phyloP scores from a whole-genome alignment of 2,113 vertebrate genomes.

The Microtus montanus region DNA sequence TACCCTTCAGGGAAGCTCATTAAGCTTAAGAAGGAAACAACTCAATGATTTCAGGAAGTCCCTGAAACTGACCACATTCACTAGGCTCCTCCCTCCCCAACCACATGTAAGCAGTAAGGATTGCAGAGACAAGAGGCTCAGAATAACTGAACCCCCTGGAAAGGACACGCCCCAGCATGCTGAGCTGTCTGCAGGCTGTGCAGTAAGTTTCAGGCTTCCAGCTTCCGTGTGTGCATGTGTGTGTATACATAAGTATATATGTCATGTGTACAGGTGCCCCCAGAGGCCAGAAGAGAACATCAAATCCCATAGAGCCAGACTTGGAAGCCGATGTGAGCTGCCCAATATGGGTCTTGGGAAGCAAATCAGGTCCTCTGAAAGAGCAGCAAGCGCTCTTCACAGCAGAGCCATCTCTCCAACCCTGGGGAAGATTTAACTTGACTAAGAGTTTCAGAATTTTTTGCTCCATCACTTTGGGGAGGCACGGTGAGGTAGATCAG shows the following conservation, averaged over 20 bases:
- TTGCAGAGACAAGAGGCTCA: not conserved
- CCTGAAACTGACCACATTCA: not conserved
- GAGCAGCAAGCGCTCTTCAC: not conserved
- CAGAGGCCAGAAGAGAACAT: not conserved
- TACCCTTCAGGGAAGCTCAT: not conserved
- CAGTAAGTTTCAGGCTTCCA: not conserved
- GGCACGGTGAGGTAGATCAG: not conserved
- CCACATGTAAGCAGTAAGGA: not conserved
- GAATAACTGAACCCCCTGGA: no score
- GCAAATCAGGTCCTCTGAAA: not conserved
- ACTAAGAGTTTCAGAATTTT: not conserved
- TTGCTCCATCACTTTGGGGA: not conserved
- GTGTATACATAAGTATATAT: not conserved
- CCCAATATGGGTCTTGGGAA: not conserved
- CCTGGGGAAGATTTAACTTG: not conserved
- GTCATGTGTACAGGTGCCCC: not conserved
- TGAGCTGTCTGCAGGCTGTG: not conserved
- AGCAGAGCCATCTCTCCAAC: not conserved
- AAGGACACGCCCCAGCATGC: not conserved
- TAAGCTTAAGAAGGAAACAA: not conserved
- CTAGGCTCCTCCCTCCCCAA: not conserved
- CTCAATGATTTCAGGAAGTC: not conserved
- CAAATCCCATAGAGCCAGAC: not conserved
- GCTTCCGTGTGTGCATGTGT: not conserved
- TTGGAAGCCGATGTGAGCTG: not conserved